Percentiles rank a stretch among this genome's conserved stretches.
Evolutionary conservation across 2,888 invertebrate species (phyloP).

Genomic region (Drosophila greeni): DNA sequence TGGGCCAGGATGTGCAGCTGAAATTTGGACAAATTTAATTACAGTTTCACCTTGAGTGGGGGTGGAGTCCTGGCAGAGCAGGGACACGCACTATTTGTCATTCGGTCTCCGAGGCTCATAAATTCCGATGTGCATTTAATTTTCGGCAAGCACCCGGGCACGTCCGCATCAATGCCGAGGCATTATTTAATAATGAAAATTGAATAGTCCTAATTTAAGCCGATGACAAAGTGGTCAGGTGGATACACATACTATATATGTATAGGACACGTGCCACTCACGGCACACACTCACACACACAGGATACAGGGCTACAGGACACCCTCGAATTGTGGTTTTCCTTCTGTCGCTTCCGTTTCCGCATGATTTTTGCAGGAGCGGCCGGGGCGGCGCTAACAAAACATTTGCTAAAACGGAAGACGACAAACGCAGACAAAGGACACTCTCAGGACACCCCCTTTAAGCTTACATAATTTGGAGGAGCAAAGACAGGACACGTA

Average conservation of each 20-base stretch:
- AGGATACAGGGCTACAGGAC: slow-evolving; percentile 14
- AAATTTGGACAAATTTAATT: slow-evolving; percentile 59
- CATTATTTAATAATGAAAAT: slow-evolving; percentile 75
- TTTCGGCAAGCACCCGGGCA: slow-evolving; percentile 40
- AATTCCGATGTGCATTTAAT: slow-evolving; percentile 56
- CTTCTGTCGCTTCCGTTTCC: slow-evolving; percentile 75
- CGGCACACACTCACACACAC: slow-evolving; percentile 12
- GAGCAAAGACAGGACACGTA: slow-evolving; percentile 56
- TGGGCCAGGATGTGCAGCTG: slow-evolving; percentile 45
- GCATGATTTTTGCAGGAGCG: slow-evolving; percentile 66
- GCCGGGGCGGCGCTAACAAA: slow-evolving; percentile 57
- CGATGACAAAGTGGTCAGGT: slow-evolving; percentile 54
- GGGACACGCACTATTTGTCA: slow-evolving; percentile 63
- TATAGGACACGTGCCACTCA: slow-evolving; percentile 49
- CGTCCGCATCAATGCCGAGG: slow-evolving; percentile 52
- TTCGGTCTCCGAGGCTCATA: slow-evolving; percentile 25
- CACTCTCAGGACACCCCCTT: slow-evolving; percentile 43
- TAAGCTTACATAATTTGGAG: slow-evolving; percentile 69
- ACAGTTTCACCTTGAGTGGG: slow-evolving; percentile 38
- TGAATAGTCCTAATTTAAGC: slow-evolving; percentile 70
- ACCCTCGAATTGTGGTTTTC: slow-evolving; percentile 75
- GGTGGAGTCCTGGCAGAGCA: not conserved
- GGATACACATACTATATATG: slow-evolving; percentile 25
- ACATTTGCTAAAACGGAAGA: slow-evolving; percentile 70
- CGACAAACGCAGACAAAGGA: slow-evolving; percentile 64